Evolutionary conservation across 2,113 vertebrate species (phyloP), one percentile per base, ranked within the genome.

Genomic region (Thamnophis sirtalis): DNA sequence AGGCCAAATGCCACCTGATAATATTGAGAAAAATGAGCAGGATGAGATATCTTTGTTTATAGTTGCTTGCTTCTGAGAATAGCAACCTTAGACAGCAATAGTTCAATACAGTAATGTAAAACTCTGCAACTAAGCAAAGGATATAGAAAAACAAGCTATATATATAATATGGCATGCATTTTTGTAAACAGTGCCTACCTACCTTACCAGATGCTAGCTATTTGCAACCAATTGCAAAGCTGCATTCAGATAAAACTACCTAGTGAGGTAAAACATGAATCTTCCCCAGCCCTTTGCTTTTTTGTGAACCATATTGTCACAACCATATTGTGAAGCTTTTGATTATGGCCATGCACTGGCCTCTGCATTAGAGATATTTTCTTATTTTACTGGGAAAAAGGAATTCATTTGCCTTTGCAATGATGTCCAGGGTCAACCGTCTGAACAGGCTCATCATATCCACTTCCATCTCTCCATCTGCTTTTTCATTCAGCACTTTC

Each of bases 1-100:
- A 98, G 97, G 26, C 98, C 98, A 86, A 99, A 99, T 0, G 98
- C 98, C 55, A 98, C 98, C 98, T 99, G 93, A 88, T 88, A 87
- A 92, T 17, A 0, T 13, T 22, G 2, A 93, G 13, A 94, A 49
- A 95, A 92, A 93, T 6, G 1, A 58, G 91, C 87, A 73, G 60
- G 11, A 7, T 54, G 4, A 33, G 5, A 73, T 0, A 51, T 9
- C 13, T 60, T 48, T 60, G 1, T 48, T 55, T 2, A n/a, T 50
- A 38, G 73, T 43, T 80, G 33, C 48, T 63, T 38, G 50, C 26
- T 22, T n/a, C 26, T 48, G 88, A 26, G 1, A 38, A 88, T 15
- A 22, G 48, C 15, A 63, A 63, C 49, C n/a, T 28, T 28, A n/a
- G n/a, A n/a, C 6, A n/a, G 11, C 48, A 89, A 48, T 2, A 33